Evolutionary conservation across 2,113 vertebrate genomes (phyloP).

Genomic region (Clarias magur): DNA sequence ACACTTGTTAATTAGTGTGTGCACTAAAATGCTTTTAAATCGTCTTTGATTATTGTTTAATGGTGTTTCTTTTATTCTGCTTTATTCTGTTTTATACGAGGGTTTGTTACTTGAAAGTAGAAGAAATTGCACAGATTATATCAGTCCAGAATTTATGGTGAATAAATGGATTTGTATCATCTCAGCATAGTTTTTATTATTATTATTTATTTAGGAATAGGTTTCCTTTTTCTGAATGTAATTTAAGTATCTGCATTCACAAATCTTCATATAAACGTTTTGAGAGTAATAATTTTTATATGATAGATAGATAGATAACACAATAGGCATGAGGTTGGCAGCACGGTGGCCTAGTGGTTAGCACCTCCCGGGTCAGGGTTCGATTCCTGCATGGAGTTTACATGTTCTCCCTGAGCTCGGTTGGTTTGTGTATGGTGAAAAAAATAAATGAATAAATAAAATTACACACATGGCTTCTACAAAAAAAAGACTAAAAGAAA

Average conservation of each 20-base stretch:
- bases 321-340: no score
- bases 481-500: no score
- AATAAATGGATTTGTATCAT: background rate
- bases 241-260: background rate
- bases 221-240: background rate
- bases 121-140: constrained; percentile 19
- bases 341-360: no score
- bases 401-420: no score
- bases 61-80: background rate
- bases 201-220: background rate
- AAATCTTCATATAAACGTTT: background rate
- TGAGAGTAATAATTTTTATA: no score
- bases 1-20: background rate
- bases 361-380: no score
- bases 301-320: no score
- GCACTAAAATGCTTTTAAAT: constrained; percentile 7
- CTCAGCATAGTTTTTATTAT: background rate
- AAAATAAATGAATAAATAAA: no score
- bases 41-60: background rate
- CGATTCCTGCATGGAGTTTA: no score
- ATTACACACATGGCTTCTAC: no score
- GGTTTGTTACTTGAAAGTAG: constrained; percentile 34
- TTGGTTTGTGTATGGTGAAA: no score
- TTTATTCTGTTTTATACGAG: constrained; percentile 1
- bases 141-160: background rate